Conservation (phyloP, 2,113 vertebrate species). For the Phycodurus eques region DNA sequence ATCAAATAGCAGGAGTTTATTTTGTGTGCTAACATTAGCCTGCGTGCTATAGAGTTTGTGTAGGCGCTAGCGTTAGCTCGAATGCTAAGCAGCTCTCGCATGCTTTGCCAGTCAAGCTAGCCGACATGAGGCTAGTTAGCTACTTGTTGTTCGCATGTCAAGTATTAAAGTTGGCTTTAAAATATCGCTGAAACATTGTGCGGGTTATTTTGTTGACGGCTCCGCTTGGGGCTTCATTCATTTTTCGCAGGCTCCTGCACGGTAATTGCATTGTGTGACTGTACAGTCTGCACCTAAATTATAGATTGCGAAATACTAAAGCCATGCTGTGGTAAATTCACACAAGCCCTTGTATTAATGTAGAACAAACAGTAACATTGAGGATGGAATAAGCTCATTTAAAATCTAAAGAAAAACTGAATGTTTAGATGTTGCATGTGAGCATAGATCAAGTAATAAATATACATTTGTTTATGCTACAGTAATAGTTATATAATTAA, state of each 20-base stretch:
- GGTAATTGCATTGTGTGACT: neutral
- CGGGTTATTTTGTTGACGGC: neutral
- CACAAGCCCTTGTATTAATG: neutral
- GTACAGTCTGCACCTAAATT: neutral
- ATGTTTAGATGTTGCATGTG: too few species aligned
- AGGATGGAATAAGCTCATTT: neutral
- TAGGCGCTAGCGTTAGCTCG: conserved; percentile 35
- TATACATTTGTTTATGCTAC: neutral
- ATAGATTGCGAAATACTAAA: neutral
- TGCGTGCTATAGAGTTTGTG: neutral
- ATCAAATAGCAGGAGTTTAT: neutral
- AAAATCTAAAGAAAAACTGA: neutral
- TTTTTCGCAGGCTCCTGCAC: neutral
- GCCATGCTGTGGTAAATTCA: neutral
- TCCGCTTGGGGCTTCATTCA: neutral
- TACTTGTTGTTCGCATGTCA: conserved; percentile 56
- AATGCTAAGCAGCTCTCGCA: conserved; percentile 21
- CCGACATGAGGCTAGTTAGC: conserved; percentile 39
- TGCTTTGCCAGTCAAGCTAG: conserved; percentile 29
- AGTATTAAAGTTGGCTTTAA: conserved; percentile 4
- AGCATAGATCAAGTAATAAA: too few species aligned
- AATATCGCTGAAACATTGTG: neutral
- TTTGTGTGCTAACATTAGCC: conserved; percentile 7
- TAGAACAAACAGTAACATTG: neutral
- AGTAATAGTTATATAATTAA: neutral